Evolutionary conservation across 2,888 invertebrate species (phyloP).

Genomic region (Diabrotica balteata): DNA sequence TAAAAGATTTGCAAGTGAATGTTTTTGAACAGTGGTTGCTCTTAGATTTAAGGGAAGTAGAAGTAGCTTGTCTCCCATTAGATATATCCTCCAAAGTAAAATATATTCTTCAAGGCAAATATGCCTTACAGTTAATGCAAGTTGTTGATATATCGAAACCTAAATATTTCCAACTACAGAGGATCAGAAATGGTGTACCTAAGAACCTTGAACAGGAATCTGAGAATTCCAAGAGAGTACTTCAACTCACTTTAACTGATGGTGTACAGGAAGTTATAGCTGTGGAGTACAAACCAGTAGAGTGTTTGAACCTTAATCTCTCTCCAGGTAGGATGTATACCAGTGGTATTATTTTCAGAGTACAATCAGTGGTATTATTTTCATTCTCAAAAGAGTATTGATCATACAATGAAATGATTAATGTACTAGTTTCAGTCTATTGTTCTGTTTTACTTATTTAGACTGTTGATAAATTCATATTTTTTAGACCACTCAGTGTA

Average conservation of each 20-base stretch:
- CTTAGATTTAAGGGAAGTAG: conserved; percentile 70
- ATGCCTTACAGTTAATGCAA: conserved; percentile 70
- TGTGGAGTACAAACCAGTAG: conserved; percentile 74
- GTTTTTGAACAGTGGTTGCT: conserved; percentile 73
- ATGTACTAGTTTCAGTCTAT: no score
- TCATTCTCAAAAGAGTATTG: no score
- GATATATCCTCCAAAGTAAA: conserved; percentile 62
- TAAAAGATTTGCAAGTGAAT: conserved; percentile 64
- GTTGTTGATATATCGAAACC: conserved; percentile 69
- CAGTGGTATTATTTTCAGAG: no score
- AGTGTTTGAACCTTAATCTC: conserved; percentile 65
- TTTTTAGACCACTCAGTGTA: no score
- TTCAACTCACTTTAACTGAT: conserved; percentile 76
- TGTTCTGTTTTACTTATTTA: no score
- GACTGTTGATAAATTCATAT: no score
- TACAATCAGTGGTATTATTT: no score
- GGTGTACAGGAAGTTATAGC: conserved; percentile 74
- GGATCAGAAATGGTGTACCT: conserved; percentile 61
- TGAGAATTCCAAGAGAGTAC: conserved; percentile 68
- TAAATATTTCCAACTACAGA: conserved; percentile 57
- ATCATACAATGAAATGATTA: no score
- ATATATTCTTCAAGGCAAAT: conserved; percentile 62
- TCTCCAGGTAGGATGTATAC: conserved; percentile 63
- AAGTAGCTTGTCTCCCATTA: conserved; percentile 67
- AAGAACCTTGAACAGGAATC: conserved; percentile 64